Conservation (phyloP, 2,888 invertebrate species). For the Eledona agricola region DNA sequence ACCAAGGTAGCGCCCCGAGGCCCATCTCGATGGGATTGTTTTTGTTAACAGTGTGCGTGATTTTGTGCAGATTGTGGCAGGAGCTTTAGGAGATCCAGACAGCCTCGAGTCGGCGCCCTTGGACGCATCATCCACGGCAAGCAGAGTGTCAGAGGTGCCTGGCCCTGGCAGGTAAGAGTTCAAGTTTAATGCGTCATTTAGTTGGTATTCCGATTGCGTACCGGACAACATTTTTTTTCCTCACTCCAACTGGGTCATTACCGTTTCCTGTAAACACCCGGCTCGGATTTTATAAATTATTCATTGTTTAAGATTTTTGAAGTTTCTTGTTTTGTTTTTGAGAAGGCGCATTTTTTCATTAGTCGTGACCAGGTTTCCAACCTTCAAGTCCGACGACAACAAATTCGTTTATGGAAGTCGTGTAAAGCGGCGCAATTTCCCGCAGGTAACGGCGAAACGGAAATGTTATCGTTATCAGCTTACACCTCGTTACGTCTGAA, state of each 20-base stretch:
- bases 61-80: constrained; percentile 72
- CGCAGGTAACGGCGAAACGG: too few relatives aligned
- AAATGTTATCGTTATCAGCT: too few relatives aligned
- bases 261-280: constrained; percentile 32
- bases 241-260: constrained; percentile 32
- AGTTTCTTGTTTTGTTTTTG: too few relatives aligned
- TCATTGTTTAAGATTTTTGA: too few relatives aligned
- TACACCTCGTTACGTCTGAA: too few relatives aligned
- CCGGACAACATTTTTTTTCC: constrained; percentile 14
- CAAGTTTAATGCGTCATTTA: constrained; percentile 14
- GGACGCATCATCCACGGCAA: constrained; percentile 81
- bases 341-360: too few relatives aligned
- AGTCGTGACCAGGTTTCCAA: too few relatives aligned
- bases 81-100: constrained; percentile 69
- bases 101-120: constrained; percentile 65
- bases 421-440: too few relatives aligned
- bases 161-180: constrained; percentile 81
- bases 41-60: constrained; percentile 21
- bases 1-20: constrained; percentile 55
- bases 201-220: constrained; percentile 19
- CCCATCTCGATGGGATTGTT: background rate
- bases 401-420: too few relatives aligned
- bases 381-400: too few relatives aligned
- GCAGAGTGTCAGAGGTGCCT: constrained; percentile 79
- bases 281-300: constrained; percentile 15